Evolutionary conservation across 2,888 invertebrate species (phyloP).

Genomic region (Microdon myrmicae): DNA sequence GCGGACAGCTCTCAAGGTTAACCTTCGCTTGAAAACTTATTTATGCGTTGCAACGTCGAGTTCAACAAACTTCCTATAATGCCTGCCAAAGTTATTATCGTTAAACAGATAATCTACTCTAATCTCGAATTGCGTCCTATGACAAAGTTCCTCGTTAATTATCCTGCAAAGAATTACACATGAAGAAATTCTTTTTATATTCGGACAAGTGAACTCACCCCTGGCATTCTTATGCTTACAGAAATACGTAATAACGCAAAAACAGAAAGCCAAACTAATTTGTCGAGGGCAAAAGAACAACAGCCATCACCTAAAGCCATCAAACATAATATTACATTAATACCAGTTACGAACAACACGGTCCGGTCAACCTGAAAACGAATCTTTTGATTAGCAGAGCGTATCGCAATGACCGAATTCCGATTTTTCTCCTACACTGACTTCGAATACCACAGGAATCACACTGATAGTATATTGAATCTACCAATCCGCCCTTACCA

Average conservation of each 20-base stretch:
- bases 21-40: no score
- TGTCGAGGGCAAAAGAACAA: no score
- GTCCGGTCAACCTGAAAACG: no score
- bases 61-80: slow-evolving; percentile 31
- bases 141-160: slow-evolving; percentile 43
- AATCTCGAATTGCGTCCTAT: slow-evolving; percentile 34
- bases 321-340: slow-evolving; percentile 1
- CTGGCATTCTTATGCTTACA: no score
- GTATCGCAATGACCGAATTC: slow-evolving; percentile 61
- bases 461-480: slow-evolving; percentile 57
- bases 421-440: slow-evolving; percentile 62
- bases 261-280: no score
- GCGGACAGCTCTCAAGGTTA: no score
- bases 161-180: slow-evolving; percentile 44
- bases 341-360: slow-evolving; percentile 3
- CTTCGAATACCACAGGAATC: slow-evolving; percentile 58
- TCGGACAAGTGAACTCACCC: no score
- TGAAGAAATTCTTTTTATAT: slow-evolving; percentile 35
- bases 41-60: slow-evolving; percentile 21
- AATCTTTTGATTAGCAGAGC: slow-evolving; percentile 2
- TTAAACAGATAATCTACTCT: slow-evolving; percentile 16
- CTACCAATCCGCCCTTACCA: slow-evolving; percentile 59
- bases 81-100: slow-evolving; percentile 10
- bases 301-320: background rate
- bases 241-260: no score